phyloP scores from a whole-genome alignment of 1,140 invertebrate genomes.

The Odontomachus brunneus region DNA sequence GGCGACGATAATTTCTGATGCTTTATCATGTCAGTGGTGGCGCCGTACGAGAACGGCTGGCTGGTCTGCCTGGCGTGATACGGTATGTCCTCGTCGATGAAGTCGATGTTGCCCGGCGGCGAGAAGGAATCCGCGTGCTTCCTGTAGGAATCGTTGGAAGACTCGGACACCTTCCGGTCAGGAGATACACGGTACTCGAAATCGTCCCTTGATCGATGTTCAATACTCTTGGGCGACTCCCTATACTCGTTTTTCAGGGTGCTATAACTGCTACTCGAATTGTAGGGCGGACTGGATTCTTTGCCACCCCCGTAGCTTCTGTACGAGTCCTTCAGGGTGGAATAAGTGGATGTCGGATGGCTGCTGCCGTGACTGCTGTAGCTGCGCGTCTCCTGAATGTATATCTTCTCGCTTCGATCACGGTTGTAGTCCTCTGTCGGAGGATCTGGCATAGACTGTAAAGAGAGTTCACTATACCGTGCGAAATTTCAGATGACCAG shows the following conservation, averaged over 20 bases:
- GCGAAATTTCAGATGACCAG: background rate
- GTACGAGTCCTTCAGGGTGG: constrained; percentile 82
- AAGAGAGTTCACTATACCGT: background rate
- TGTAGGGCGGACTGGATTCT: constrained; percentile 80
- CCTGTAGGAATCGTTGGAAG: constrained; percentile 71
- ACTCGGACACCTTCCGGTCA: constrained; percentile 73
- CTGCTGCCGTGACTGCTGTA: constrained; percentile 79
- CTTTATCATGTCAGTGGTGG: constrained; percentile 87
- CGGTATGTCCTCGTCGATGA: constrained; percentile 88
- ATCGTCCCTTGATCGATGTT: constrained; percentile 68
- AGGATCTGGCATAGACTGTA: constrained; percentile 83
- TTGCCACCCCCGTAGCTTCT: constrained; percentile 78
- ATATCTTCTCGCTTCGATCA: constrained; percentile 80
- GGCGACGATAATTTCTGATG: constrained; percentile 90
- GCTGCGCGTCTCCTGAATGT: constrained; percentile 79
- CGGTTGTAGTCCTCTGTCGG: constrained; percentile 78
- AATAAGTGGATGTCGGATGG: constrained; percentile 80
- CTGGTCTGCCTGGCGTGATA: constrained; percentile 93
- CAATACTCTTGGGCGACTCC: constrained; percentile 66
- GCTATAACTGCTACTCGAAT: constrained; percentile 80
- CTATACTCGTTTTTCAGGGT: constrained; percentile 81
- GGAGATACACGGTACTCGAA: constrained; percentile 77
- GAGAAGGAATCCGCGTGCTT: constrained; percentile 79
- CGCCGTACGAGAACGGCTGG: constrained; percentile 93
- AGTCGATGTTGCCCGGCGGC: constrained; percentile 81